Percentiles rank a stretch among this genome's conserved stretches.
Conservation (phyloP, 2,113 vertebrate genomes). For the Campylomormyrus tamandua region DNA sequence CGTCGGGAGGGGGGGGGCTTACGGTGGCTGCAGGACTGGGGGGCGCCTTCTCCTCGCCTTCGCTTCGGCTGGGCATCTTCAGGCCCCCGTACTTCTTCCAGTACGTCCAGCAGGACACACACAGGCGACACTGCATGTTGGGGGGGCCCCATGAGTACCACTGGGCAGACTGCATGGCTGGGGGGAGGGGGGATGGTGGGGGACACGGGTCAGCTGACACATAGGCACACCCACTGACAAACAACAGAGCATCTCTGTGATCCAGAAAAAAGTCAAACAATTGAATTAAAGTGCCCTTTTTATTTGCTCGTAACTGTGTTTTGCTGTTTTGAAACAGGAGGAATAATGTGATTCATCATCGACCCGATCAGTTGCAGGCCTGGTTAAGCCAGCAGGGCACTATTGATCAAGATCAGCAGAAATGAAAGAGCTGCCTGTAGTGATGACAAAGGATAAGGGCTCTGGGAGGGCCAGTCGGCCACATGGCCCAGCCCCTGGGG, state of each 20-base stretch:
- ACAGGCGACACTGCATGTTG: constrained; percentile 93
- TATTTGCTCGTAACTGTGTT: not conserved
- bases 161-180: constrained; percentile 88
- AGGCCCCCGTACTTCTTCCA: constrained; percentile 98
- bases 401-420: constrained; percentile 1
- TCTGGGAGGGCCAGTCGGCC: too few relatives aligned
- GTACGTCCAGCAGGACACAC: constrained; percentile 93
- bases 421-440: not conserved
- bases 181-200: not conserved
- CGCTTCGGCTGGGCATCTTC: constrained; percentile 92
- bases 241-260: not conserved
- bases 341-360: not conserved
- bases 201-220: not conserved
- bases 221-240: not conserved
- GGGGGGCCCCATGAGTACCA: constrained; percentile 99
- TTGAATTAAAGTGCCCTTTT: not conserved
- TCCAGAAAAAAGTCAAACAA: not conserved
- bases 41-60: constrained; percentile 80
- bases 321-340: not conserved
- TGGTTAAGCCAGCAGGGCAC: not conserved
- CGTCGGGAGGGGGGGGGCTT: constrained; percentile 25
- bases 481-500: not conserved
- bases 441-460: not conserved
- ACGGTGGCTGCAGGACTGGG: constrained; percentile 76
- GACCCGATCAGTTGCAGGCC: not conserved